A percentile compares a stretch with the other conserved stretches of the same genome.
phyloP scores from a whole-genome alignment of 2,797 vertebrate species.

The Hemitrygon akajei region DNA sequence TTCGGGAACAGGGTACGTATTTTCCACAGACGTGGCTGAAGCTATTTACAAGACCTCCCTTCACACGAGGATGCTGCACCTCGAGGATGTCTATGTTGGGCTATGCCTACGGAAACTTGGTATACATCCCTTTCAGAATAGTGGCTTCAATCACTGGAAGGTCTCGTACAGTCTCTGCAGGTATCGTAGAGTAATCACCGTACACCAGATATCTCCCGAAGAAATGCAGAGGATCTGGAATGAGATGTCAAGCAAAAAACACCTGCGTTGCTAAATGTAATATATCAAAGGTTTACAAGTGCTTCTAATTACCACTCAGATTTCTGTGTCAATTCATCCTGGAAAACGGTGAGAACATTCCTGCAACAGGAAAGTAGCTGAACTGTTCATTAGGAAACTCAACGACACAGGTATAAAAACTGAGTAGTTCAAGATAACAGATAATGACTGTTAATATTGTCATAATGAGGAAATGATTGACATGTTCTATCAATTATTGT shows the following conservation, averaged over 20 bases:
- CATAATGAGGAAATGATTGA: background rate
- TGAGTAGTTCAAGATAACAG: slow-evolving; percentile 10
- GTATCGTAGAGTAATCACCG: slow-evolving; percentile 88
- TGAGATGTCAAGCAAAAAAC: slow-evolving; percentile 98
- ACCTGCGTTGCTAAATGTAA: slow-evolving; percentile 79
- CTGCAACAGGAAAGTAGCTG: background rate
- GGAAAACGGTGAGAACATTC: background rate
- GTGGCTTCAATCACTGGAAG: slow-evolving; percentile 98
- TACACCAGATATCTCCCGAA: slow-evolving; percentile 94
- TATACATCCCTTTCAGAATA: slow-evolving; percentile 96
- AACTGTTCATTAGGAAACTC: too few species aligned
- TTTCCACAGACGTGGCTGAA: slow-evolving; percentile 91
- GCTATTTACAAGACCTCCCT: slow-evolving; percentile 93
- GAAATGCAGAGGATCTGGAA: slow-evolving; percentile 99
- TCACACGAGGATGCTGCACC: slow-evolving; percentile 88
- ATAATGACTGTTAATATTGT: slow-evolving; percentile 1
- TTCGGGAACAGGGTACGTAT: slow-evolving; percentile 92
- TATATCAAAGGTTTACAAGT: background rate
- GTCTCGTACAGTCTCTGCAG: slow-evolving; percentile 96
- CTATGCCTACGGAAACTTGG: slow-evolving; percentile 90
- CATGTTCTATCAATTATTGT: background rate
- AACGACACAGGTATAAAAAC: background rate
- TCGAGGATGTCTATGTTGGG: slow-evolving; percentile 94
- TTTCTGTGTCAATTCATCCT: background rate
- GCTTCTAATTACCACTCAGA: background rate